phyloP scores from a whole-genome alignment of 2,888 invertebrate species.

The Drosophila fungiperda region DNA sequence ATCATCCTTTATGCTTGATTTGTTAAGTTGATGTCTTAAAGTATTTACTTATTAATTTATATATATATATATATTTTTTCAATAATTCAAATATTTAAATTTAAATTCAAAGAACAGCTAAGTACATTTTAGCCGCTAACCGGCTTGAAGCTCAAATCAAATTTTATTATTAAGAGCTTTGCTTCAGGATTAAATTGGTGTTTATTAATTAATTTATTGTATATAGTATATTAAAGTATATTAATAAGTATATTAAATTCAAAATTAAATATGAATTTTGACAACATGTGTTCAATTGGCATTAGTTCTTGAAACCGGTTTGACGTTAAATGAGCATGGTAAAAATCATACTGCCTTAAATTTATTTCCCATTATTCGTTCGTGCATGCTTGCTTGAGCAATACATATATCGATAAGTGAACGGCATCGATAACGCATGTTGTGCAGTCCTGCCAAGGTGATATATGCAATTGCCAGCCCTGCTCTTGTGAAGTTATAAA shows the following conservation, averaged over 20 bases:
- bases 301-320: neutral
- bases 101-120: neutral
- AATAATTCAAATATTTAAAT: neutral
- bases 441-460: conserved; percentile 27
- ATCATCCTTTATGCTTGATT: neutral
- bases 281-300: neutral
- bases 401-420: conserved; percentile 18
- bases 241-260: neutral
- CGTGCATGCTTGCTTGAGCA: conserved; percentile 2
- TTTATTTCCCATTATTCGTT: neutral
- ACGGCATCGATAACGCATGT: conserved; percentile 12
- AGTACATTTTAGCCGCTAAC: neutral
- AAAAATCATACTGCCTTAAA: neutral
- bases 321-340: neutral
- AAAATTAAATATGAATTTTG: neutral
- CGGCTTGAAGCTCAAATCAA: neutral
- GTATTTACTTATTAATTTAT: neutral
- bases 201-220: neutral
- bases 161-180: no score
- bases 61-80: neutral
- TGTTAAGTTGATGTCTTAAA: neutral
- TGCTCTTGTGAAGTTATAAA: conserved; percentile 47
- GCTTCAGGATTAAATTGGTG: neutral
- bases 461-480: conserved; percentile 51
- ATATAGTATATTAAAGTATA: neutral